A percentile compares a stretch with the other conserved stretches of the same genome.
phyloP scores from a whole-genome alignment of 2,797 vertebrate species.

The Knipowitschia caucasica region DNA sequence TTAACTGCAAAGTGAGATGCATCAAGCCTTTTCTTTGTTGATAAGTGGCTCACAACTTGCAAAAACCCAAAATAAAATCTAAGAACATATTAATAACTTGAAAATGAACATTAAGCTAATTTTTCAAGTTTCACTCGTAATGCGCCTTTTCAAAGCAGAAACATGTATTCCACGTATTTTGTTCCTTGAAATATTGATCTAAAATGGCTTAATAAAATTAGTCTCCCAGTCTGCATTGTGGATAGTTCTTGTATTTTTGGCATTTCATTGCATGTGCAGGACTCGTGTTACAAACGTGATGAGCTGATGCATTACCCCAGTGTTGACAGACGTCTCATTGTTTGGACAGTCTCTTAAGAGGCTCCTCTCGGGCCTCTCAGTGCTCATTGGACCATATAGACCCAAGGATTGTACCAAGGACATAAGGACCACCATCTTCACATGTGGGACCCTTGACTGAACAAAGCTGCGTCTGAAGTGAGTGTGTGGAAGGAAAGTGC shows the following conservation, averaged over 20 bases:
- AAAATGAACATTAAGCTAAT: too few relatives aligned
- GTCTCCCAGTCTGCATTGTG: too few relatives aligned
- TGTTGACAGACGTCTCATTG: conserved; percentile 38
- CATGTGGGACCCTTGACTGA: conserved; percentile 15
- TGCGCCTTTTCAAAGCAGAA: too few relatives aligned
- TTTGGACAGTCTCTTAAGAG: conserved; percentile 22
- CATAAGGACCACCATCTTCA: conserved; percentile 15
- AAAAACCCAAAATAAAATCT: too few relatives aligned
- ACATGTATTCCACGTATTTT: too few relatives aligned
- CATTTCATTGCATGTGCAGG: background rate
- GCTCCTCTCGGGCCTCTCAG: conserved; percentile 19
- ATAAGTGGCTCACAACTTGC: too few relatives aligned
- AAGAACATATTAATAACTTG: too few relatives aligned
- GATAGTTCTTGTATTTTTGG: background rate
- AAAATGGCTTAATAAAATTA: too few relatives aligned
- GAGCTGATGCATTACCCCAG: conserved; percentile 34
- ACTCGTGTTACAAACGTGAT: conserved; percentile 27
- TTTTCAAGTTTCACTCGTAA: too few relatives aligned
- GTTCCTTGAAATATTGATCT: too few relatives aligned
- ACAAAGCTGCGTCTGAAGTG: conserved; percentile 32
- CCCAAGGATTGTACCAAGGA: background rate
- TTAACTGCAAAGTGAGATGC: too few relatives aligned
- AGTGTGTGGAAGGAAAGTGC: conserved; percentile 51
- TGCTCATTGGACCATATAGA: conserved; percentile 17
- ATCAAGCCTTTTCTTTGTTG: too few relatives aligned